phyloP scores from a whole-genome alignment of 2,113 vertebrate species.

The Calypte anna region DNA sequence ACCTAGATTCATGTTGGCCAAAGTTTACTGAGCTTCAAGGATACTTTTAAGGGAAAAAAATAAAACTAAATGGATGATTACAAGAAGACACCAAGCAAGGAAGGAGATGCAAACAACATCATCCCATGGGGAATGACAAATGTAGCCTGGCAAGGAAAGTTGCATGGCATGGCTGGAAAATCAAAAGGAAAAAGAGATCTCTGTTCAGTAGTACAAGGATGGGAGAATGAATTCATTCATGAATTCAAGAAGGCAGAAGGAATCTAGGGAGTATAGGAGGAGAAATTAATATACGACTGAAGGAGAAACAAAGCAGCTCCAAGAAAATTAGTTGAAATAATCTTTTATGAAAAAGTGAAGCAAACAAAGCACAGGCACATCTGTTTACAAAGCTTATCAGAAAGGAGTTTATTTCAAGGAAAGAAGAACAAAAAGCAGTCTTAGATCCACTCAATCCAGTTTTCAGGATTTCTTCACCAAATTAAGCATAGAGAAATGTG shows the following conservation, averaged over 20 bases:
- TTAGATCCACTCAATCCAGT: neutral
- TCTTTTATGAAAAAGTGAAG: neutral
- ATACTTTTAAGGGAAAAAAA: neutral
- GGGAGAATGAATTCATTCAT: neutral
- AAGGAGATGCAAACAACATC: neutral
- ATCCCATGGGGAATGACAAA: accelerated
- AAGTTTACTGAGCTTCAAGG: neutral
- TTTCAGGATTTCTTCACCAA: neutral
- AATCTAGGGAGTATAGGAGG: neutral
- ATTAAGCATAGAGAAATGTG: neutral
- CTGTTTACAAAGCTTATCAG: neutral
- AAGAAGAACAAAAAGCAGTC: neutral
- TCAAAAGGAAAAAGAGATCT: accelerated
- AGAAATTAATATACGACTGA: neutral
- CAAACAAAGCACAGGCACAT: neutral
- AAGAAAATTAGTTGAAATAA: neutral
- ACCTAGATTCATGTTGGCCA: neutral
- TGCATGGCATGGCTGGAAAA: neutral
- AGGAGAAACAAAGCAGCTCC: neutral
- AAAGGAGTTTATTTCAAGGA: neutral
- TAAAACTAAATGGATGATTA: neutral
- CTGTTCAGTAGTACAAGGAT: neutral
- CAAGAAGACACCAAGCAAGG: neutral
- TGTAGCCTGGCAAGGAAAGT: neutral
- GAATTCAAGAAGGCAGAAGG: neutral